Base-by-base conservation (phyloP, 2,888 invertebrate species). In the Mamestra brassicae region DNA sequence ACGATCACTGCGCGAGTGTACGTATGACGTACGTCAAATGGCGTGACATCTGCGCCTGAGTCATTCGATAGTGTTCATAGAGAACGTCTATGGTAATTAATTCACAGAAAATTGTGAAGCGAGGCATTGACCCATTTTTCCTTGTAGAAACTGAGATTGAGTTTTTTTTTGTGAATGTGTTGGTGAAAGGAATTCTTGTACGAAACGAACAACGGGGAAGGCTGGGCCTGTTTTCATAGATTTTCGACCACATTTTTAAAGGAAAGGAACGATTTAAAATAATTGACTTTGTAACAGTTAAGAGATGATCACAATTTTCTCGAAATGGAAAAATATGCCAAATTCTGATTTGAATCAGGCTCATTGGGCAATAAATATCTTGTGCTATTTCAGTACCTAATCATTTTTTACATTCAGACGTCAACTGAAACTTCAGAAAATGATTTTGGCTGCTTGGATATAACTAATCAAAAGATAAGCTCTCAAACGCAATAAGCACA, bases 1-100 rank as follows among this genome's bases (percentile, higher is more conserved):
- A 55, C 26, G 66, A 78, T 66, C 38, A 76, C 7, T 65, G 45
- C 13, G 61, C 45, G n/a, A 45, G 42, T 42, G 65, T 62, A 60
- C 75, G 74, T 65, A 64, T 64, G 26, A 70, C 65, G 62, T 79
- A 85, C 85, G 86, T 85, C 80, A 87, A 86, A 77, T 76, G 60
- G 62, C 57, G 76, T 68, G 80, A 76, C 77, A 84, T 84, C 76
- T 87, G 85, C 75, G 77, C 65, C 67, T 84, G 82, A 84, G 67
- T 86, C 85, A 87, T 55, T 78, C 17, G n/a, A 36, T 45, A 62
- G 52, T 52, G 75, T 61, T 78, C 79, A 83, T 61, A 81, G 85
- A 64, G 70, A 76, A 78, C 77, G 15, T 42, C 76, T 80, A 66
- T 78, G 68, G 78, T 84, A 76, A 86, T 85, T 79, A 80, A 80